phyloP scores from a whole-genome alignment of 2,888 invertebrate species.

The Atrina japonica region DNA sequence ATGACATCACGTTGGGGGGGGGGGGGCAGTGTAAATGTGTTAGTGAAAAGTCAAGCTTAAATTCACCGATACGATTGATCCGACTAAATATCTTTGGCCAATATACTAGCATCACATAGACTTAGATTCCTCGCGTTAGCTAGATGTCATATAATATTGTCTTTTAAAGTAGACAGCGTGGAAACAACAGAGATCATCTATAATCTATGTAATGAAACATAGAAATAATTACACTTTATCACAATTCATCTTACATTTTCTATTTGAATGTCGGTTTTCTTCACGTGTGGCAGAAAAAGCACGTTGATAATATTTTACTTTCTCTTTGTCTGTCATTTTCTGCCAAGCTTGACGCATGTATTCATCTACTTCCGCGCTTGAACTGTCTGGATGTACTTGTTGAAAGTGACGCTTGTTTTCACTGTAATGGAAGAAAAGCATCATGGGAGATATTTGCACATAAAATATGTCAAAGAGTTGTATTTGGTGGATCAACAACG shows the following conservation, averaged over 20 bases:
- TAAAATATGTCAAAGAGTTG: too few species aligned
- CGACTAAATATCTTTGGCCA: too few species aligned
- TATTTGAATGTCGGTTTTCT: slow-evolving; percentile 56
- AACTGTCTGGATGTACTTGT: slow-evolving; percentile 86
- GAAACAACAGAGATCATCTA: not conserved
- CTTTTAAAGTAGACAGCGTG: not conserved
- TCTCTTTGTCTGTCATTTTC: slow-evolving; percentile 52
- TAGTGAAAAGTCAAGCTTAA: too few species aligned
- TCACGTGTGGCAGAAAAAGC: slow-evolving; percentile 55
- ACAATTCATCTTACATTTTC: not conserved
- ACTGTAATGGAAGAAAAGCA: slow-evolving; percentile 40
- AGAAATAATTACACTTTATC: not conserved
- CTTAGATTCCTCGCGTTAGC: too few species aligned
- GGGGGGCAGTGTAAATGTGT: too few species aligned
- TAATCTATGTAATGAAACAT: too few species aligned
- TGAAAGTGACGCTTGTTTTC: slow-evolving; percentile 61
- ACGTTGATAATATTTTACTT: slow-evolving; percentile 54
- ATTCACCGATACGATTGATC: too few species aligned
- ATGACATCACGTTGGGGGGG: too few species aligned
- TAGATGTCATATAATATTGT: too few species aligned
- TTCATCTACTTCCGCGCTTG: slow-evolving; percentile 44
- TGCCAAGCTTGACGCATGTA: slow-evolving; percentile 57
- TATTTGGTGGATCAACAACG: too few species aligned
- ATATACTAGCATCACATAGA: too few species aligned
- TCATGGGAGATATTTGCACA: too few species aligned